A percentile compares a stretch with the other conserved stretches of the same genome.
phyloP scores from a whole-genome alignment of 2,113 vertebrate species.

The Perca flavescens region DNA sequence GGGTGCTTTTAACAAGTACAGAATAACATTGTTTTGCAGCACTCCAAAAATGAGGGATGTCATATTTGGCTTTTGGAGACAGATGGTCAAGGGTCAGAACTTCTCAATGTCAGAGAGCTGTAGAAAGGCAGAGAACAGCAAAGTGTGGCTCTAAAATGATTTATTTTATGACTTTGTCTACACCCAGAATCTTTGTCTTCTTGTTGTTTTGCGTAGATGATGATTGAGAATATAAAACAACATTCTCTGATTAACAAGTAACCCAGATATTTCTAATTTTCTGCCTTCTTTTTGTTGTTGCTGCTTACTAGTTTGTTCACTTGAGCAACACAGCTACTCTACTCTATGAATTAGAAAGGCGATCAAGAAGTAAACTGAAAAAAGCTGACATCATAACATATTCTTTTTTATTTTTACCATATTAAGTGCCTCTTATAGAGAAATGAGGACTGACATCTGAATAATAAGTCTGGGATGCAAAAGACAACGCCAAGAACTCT shows the following conservation, averaged over 20 bases:
- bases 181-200: background rate
- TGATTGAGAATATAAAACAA: constrained; percentile 18
- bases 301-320: background rate
- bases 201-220: background rate
- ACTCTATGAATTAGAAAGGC: background rate
- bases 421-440: background rate
- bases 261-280: constrained; percentile 16
- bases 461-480: constrained; percentile 1
- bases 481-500: constrained; percentile 4
- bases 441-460: constrained; percentile 27
- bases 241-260: constrained; percentile 17
- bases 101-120: constrained; percentile 5
- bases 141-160: background rate
- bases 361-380: background rate
- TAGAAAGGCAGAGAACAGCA: constrained; percentile 12
- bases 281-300: background rate
- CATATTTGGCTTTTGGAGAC: constrained; percentile 37
- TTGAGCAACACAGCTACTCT: background rate
- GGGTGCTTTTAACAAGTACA: too few relatives aligned
- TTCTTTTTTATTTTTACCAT: background rate
- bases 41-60: constrained; percentile 35
- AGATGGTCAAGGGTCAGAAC: constrained; percentile 19
- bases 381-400: constrained; percentile 4
- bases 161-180: background rate
- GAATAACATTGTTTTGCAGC: too few relatives aligned